Conservation (phyloP, 2,113 vertebrate species). For the Leucopsar rothschildi region DNA sequence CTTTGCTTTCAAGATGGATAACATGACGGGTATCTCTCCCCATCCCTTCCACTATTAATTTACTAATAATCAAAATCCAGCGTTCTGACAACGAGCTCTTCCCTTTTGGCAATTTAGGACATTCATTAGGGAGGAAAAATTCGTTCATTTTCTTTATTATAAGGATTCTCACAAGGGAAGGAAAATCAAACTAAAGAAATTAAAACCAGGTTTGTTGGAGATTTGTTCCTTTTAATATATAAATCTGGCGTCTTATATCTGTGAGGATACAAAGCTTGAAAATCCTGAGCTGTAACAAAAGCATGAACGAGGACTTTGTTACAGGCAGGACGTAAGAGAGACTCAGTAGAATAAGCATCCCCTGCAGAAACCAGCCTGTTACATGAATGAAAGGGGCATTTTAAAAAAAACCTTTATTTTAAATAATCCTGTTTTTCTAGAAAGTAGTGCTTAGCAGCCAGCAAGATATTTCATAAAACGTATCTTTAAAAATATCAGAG, state of each 20-base stretch:
- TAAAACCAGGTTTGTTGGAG: constrained; percentile 26
- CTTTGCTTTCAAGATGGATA: constrained; percentile 20
- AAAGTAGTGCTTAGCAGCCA: constrained; percentile 39
- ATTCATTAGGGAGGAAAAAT: constrained; percentile 48
- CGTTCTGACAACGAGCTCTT: constrained; percentile 44
- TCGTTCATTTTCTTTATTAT: constrained; percentile 30
- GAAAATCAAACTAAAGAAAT: not conserved
- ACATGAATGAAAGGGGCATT: not conserved
- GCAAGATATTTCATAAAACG: constrained; percentile 45
- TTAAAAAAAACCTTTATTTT: not conserved
- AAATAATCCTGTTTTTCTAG: not conserved
- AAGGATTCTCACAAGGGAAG: not conserved
- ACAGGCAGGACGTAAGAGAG: constrained; percentile 1
- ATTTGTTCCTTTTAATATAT: constrained; percentile 5
- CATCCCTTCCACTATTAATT: constrained; percentile 27
- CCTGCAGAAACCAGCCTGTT: constrained; percentile 30
- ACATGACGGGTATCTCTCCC: constrained; percentile 15
- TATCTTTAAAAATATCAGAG: constrained; percentile 56
- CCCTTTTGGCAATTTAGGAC: constrained; percentile 59
- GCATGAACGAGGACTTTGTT: constrained; percentile 16
- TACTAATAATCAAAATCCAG: constrained; percentile 60
- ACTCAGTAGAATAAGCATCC: constrained; percentile 24
- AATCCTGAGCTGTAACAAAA: constrained; percentile 50
- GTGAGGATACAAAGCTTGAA: constrained; percentile 44
- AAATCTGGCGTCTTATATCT: constrained; percentile 11